Conservation (phyloP, 2,888 invertebrate species). For the Petrolisthes manimaculis region DNA sequence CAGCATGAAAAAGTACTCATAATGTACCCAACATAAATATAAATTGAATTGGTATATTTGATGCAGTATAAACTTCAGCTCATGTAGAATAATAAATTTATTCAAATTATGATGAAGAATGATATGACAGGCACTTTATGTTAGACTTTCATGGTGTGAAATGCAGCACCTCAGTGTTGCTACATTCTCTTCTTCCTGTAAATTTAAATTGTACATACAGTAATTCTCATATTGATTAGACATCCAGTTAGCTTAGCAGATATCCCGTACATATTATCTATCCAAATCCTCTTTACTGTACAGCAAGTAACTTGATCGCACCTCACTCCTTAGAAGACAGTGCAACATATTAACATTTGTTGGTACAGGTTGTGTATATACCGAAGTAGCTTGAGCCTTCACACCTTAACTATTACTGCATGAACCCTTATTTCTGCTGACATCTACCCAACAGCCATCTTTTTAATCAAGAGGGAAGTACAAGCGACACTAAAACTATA, state of each 20-base stretch:
- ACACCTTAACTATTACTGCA: constrained; percentile 33
- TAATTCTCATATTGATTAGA: not conserved
- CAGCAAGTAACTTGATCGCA: constrained; percentile 16
- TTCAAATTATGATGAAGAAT: not conserved
- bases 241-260: not conserved
- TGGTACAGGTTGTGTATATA: constrained; percentile 33
- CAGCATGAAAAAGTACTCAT: not conserved
- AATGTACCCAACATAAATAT: not conserved
- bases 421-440: constrained; percentile 35
- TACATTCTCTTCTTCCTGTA: not conserved
- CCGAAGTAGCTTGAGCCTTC: constrained; percentile 5
- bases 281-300: not conserved
- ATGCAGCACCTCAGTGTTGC: constrained; percentile 12
- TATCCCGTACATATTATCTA: not conserved
- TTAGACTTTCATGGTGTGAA: not conserved
- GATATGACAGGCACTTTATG: constrained; percentile 8
- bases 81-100: not conserved
- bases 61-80: not conserved
- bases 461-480: not conserved
- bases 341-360: constrained; percentile 13
- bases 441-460: constrained; percentile 18
- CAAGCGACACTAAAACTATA: no score
- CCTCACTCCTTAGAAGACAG: constrained; percentile 18
- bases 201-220: constrained; percentile 7
- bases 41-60: not conserved